Evolutionary conservation across 1,140 invertebrate species (phyloP), one percentile per base, ranked within the genome.

Genomic region (Drosophila oshimai): DNA sequence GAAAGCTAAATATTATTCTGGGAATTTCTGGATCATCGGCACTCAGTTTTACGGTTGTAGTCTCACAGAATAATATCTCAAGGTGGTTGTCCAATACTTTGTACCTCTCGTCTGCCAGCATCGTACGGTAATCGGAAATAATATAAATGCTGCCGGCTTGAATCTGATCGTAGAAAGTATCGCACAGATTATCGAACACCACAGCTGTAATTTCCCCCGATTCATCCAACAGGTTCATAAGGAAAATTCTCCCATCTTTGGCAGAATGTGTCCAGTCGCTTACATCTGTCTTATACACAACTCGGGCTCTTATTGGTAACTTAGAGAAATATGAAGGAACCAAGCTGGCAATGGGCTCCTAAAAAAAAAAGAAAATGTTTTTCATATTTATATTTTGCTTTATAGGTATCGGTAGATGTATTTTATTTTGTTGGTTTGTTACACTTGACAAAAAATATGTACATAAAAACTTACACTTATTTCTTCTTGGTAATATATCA

Each of bases 181-280:
- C 0, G 28, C 28, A 44, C 18, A 12, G 13, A 1, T 33, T 3
- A 6, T 33, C 2, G 12, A 45, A 45, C 6, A 33, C 9, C 6
- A 29, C 18, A 7, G 15, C 51, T 2, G 41, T 24, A 7, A 45
- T 45, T 55, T 55, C 26, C 4, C 28, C 28, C n/a, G 39, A 33
- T 15, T 33, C 28, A 33, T 55, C 39, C 9, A 15, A 13, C 12
- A 55, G 17, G 15, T 24, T n/a, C 5, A 55, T 29, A 1, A 45
- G 28, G 6, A 45, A 33, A 10, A 33, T 5, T 3, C 2, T 12
- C 3, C 39, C 51, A 9, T 1, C 0, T 2, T 1, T n/a, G 2
- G 0, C 0, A 6, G 0, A 6, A 2, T 20, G 0, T 9, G n/a
- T n/a, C 13, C 15, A 55, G 1, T 3, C 2, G 0, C 9, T 9